Evolutionary conservation across 1,140 invertebrate species (phyloP), one percentile per base, ranked within the genome.

Genomic region (Eurytemora carolleeae): DNA sequence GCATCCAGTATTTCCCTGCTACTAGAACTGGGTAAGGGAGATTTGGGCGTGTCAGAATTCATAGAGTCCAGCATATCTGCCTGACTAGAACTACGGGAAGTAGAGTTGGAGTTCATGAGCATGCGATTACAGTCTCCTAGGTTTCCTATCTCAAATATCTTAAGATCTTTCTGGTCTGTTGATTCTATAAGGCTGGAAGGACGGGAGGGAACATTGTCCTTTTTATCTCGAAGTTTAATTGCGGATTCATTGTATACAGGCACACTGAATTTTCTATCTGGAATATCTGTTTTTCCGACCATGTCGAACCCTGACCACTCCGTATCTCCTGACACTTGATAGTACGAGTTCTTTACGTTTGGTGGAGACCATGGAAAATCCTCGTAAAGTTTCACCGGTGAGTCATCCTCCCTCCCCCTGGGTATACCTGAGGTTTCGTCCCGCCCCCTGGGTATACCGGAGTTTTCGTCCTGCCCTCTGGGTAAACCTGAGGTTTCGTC

Each of bases 1-100:
- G 66, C 66, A 31, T 67, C 65, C 21, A 68, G 59, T 21, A 68
- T 63, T 55, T 70, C 65, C 59, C 66, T 63, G 19, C 64, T 64
- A 52, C 63, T 64, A 25, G 67, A 65, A 16, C 64, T 56, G n/a
- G 66, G 65, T 7, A 67, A 61, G 1, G 64, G 65, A 2, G 59
- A 54, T 25, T 65, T 66, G 16, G 66, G 61, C 15, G 64, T 66
- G 58, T 59, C 63, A 17, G 55, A 55, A 23, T 74, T 78, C 0
- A 80, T 77, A 63, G 76, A 24, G 3, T 61, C 59, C 21, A 61
- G 77, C 22, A 67, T 58, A 53, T 52, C 26, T 59, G 53, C 55
- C 26, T 64, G 25, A 24, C 24, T 25, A 16, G 25, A 18, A 52
- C 55, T 58, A 56, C 60, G 58, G 12, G 31, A 60, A n/a, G 65